Evolutionary conservation across 2,888 invertebrate species (phyloP).

Genomic region (Cephus pygmeus): DNA sequence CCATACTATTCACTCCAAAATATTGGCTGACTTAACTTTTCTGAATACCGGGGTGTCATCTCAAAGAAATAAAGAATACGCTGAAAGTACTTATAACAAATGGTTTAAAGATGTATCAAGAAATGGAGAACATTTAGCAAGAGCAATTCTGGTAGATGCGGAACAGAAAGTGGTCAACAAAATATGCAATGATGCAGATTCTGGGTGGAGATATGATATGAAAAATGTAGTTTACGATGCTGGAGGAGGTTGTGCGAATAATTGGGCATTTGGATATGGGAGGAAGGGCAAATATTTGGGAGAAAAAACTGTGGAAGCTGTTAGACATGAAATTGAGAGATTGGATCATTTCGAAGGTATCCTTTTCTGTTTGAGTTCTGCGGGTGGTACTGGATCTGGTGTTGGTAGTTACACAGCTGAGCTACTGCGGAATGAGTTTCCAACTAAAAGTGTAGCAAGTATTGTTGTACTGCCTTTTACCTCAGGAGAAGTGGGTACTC

Average conservation of each 20-base stretch:
- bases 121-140: slow-evolving; percentile 59
- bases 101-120: slow-evolving; percentile 65
- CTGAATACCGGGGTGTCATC: slow-evolving; percentile 44
- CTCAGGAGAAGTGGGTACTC: slow-evolving; percentile 68
- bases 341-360: slow-evolving; percentile 65
- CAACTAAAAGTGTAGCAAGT: slow-evolving; percentile 65
- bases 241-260: slow-evolving; percentile 68
- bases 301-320: slow-evolving; percentile 58
- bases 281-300: slow-evolving; percentile 62
- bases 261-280: slow-evolving; percentile 69
- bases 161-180: slow-evolving; percentile 67
- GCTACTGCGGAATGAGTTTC: slow-evolving; percentile 63
- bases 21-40: slow-evolving; percentile 62
- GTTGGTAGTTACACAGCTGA: slow-evolving; percentile 67
- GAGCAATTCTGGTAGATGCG: slow-evolving; percentile 68
- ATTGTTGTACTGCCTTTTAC: slow-evolving; percentile 66
- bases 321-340: slow-evolving; percentile 65
- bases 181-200: slow-evolving; percentile 44
- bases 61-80: slow-evolving; percentile 56
- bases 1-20: slow-evolving; percentile 63
- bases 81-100: slow-evolving; percentile 55
- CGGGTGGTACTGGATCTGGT: slow-evolving; percentile 71
- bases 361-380: slow-evolving; percentile 66
- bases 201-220: slow-evolving; percentile 60
- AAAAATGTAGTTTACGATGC: slow-evolving; percentile 63